These are phyloP conservation scores for Drosophila seclusa DNA, from an alignment of 2,888 invertebrate species.

Conservation along the genomic window DNA sequence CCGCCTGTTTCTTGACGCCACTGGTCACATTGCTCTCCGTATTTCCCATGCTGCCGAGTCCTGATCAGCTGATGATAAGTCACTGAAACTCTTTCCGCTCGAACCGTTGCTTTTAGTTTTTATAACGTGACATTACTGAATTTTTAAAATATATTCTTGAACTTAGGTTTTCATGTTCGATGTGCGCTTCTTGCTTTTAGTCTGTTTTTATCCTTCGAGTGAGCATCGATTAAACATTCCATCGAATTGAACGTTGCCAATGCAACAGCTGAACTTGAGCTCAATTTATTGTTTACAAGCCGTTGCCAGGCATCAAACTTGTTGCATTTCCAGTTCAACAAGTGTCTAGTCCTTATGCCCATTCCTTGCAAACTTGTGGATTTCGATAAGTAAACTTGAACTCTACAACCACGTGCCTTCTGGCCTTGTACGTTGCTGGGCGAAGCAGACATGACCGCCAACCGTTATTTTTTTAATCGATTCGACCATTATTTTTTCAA, in stretches of 20 bases:
- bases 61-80: background rate
- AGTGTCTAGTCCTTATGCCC: constrained; percentile 24
- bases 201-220: constrained; percentile 58
- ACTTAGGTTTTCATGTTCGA: constrained; percentile 19
- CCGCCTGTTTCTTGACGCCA: constrained; percentile 98
- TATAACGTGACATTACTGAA: constrained; percentile 61
- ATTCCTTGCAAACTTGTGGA: constrained; percentile 25
- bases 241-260: constrained; percentile 61
- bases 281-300: constrained; percentile 57
- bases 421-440: constrained; percentile 28
- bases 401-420: constrained; percentile 16
- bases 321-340: constrained; percentile 58
- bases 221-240: constrained; percentile 70
- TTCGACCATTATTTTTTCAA: background rate
- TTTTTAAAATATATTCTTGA: constrained; percentile 28
- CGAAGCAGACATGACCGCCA: background rate
- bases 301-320: constrained; percentile 68
- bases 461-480: background rate
- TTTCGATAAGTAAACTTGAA: constrained; percentile 35
- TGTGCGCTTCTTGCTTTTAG: constrained; percentile 25
- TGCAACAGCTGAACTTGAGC: constrained; percentile 79
- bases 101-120: constrained; percentile 31
- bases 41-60: constrained; percentile 88
- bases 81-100: constrained; percentile 13
- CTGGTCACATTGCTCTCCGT: constrained; percentile 95